Base-by-base conservation (phyloP, 2,888 invertebrate genomes). In the Conops quadrifasciatus region DNA sequence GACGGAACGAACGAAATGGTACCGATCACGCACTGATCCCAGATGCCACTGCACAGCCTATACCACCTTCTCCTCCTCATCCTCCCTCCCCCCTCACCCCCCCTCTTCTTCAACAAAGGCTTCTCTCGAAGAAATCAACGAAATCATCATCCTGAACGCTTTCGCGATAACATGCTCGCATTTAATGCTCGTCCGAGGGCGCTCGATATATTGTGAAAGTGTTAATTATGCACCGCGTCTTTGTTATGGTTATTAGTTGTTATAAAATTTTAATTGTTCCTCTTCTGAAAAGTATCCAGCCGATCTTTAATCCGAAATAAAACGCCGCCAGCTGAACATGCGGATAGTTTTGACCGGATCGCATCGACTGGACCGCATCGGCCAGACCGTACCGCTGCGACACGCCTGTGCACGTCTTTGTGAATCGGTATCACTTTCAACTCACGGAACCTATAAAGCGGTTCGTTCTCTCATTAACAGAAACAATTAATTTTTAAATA, bases 171-270 rank as follows among this genome's bases (percentile, higher is more conserved):
- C 36, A 67, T 56, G 24, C 24, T 45, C 24, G 13, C 26, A 19
- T 16, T 24, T 26, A n/a, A 56, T 56, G 9, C 4, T 56, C 56
- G 19, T 19, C 43, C 16, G 36, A 43, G n/a, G 3, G 16, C 16
- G 21, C 24, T 4, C 53, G 56, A 66, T 66, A 53, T 66, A 36
- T 53, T 66, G 51, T 30, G 49, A 26, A 65, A 65, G 19, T 66
- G 53, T 53, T 66, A 53, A 66, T 56, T 53, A 66, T 56, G 56
- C 30, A 53, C 30, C 68, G 58, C 58, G 36, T 68, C 51, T 51
- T 68, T 68, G 51, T 68, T 51, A 62, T 62, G 60, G 60, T 51
- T 68, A 68, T 68, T 68, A 60, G 60, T 53, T 36, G 68, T 62
- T 68, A 68, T 62, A 68, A 68, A 68, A 62, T 36, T 67, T 62